A percentile compares a stretch with the other conserved stretches of the same genome.
phyloP scores from a whole-genome alignment of 1,140 invertebrate species.

The Drosophila mauritiana region DNA sequence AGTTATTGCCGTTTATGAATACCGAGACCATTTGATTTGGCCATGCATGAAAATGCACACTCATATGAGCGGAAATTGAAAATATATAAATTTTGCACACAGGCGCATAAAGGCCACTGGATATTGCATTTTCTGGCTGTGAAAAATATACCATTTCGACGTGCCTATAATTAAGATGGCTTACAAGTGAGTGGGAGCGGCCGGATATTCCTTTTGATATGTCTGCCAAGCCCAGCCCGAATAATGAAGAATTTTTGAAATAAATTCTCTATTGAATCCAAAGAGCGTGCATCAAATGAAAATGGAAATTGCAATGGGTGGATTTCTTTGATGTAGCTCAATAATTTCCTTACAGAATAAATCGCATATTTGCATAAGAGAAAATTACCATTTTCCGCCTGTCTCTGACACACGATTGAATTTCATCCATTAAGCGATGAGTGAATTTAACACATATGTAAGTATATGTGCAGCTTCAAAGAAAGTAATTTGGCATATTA shows the following conservation, averaged over 20 bases:
- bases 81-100: conserved; percentile 71
- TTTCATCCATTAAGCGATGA: conserved; percentile 13
- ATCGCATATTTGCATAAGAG: conserved; percentile 25
- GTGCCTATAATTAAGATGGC: conserved; percentile 46
- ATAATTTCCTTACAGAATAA: conserved; percentile 22
- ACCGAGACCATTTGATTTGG: conserved; percentile 62
- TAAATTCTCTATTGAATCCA: conserved; percentile 23
- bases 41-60: conserved; percentile 76
- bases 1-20: conserved; percentile 68
- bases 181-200: conserved; percentile 11
- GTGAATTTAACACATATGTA: background rate
- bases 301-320: conserved; percentile 21
- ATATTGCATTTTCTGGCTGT: conserved; percentile 58
- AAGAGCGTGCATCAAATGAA: conserved; percentile 11
- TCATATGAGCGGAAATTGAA: conserved; percentile 78
- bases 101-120: conserved; percentile 31
- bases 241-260: conserved; percentile 19
- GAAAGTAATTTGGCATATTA: conserved; percentile 23
- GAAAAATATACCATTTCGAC: conserved; percentile 20
- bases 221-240: conserved; percentile 4
- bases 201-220: conserved; percentile 15
- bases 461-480: background rate
- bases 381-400: conserved; percentile 37
- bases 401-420: conserved; percentile 11
- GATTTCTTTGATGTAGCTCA: conserved; percentile 32